Percentiles rank a stretch among this genome's conserved stretches.
Conservation (phyloP, 2,113 vertebrate genomes). For the Prinia subflava region DNA sequence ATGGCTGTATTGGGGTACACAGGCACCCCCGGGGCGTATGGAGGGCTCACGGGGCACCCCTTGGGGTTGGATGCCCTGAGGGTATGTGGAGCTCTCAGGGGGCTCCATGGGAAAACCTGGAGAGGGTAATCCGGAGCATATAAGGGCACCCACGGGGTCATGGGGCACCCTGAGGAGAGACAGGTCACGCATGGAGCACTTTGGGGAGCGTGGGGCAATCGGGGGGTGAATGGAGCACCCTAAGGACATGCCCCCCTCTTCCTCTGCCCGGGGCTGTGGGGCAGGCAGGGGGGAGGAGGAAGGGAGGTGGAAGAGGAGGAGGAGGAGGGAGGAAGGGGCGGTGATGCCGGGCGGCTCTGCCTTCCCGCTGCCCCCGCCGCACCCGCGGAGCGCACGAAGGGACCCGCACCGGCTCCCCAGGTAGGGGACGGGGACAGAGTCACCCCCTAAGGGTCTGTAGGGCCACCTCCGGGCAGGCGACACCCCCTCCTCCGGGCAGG, state of each 20-base stretch:
- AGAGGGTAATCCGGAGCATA: not conserved
- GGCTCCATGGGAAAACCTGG: not conserved
- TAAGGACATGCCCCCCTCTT: not conserved
- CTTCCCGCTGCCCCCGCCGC: conserved; percentile 15
- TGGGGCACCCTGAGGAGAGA: not conserved
- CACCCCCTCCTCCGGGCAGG: not conserved
- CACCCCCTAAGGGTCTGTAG: not conserved
- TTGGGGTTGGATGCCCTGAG: not conserved
- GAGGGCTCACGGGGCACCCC: not conserved
- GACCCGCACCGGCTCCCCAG: not conserved
- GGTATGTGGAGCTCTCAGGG: not conserved
- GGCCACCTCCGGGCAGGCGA: not conserved
- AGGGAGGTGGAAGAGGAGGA: conserved; percentile 23
- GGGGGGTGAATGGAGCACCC: not conserved
- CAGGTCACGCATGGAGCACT: not conserved
- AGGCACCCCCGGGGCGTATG: not conserved
- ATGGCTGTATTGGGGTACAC: not conserved
- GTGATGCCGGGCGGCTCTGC: conserved; percentile 50
- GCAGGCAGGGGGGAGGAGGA: conserved; percentile 14
- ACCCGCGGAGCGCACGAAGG: not conserved
- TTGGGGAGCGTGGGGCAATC: not conserved
- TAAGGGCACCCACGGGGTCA: not conserved
- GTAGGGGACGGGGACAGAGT: not conserved
- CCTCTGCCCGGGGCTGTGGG: not conserved
- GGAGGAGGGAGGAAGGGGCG: conserved; percentile 53